Percentiles rank a stretch among this genome's conserved stretches.
phyloP scores from a whole-genome alignment of 2,888 invertebrate species.

The Danaus chrysippus region DNA sequence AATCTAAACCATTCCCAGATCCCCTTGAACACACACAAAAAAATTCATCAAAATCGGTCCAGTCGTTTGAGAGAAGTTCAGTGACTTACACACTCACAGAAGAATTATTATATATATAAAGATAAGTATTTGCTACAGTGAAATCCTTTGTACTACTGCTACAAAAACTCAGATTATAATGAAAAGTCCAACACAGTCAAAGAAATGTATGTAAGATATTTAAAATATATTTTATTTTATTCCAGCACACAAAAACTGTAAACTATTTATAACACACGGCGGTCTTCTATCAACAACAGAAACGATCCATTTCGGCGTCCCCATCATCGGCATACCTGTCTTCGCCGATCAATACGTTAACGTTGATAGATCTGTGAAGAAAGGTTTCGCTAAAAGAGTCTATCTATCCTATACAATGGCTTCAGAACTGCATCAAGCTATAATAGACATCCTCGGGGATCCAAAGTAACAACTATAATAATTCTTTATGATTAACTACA shows the following conservation, averaged over 20 bases:
- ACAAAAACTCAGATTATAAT: background rate
- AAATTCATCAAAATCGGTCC: too few relatives aligned
- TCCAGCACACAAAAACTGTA: conserved; percentile 53
- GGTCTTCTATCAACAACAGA: conserved; percentile 52
- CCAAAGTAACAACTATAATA: conserved; percentile 39
- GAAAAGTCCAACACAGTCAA: background rate
- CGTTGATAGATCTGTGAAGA: conserved; percentile 42
- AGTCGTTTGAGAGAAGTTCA: too few relatives aligned
- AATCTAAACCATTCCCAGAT: too few relatives aligned
- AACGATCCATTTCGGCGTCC: conserved; percentile 48
- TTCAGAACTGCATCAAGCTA: conserved; percentile 42
- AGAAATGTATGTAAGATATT: too few relatives aligned
- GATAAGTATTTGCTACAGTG: too few relatives aligned
- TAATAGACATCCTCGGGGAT: conserved; percentile 43
- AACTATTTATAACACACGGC: conserved; percentile 53
- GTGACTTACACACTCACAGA: too few relatives aligned
- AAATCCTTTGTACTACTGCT: too few relatives aligned
- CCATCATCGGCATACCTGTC: conserved; percentile 52
- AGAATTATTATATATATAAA: too few relatives aligned
- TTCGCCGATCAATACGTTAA: conserved; percentile 54
- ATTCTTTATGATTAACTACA: too few relatives aligned
- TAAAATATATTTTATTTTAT: conserved; percentile 3
- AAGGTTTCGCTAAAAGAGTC: conserved; percentile 47
- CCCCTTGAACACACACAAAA: too few relatives aligned
- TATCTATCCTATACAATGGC: conserved; percentile 40